These are phyloP conservation scores for Australoheros scitulus DNA, from an alignment of 2,113 vertebrate species.

Conservation along the genomic window DNA sequence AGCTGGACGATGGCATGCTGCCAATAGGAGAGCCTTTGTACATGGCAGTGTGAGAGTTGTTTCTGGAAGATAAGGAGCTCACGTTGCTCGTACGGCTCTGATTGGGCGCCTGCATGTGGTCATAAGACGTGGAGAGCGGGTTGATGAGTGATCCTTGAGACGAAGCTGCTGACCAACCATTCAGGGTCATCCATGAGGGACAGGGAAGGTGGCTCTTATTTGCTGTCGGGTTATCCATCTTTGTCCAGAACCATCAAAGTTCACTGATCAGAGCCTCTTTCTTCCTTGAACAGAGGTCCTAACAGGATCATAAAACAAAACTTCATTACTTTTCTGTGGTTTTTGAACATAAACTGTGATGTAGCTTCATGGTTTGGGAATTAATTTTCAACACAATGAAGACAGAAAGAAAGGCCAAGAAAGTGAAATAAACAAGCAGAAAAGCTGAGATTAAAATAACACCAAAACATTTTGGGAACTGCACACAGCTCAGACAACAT, in stretches of 20 bases:
- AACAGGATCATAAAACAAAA: neutral
- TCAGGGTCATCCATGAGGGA: slow-evolving; percentile 38
- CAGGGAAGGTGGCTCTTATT: slow-evolving; percentile 43
- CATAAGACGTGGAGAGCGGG: slow-evolving; percentile 9
- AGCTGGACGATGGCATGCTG: slow-evolving; percentile 5
- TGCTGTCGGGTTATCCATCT: slow-evolving; percentile 53
- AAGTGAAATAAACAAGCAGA: no score
- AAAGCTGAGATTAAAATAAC: neutral
- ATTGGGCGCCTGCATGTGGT: slow-evolving; percentile 19
- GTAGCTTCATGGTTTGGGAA: no score
- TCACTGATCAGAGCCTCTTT: neutral
- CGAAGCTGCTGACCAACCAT: slow-evolving; percentile 47
- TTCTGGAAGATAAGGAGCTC: slow-evolving; percentile 9
- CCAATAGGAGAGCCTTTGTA: slow-evolving; percentile 30
- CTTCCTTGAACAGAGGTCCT: neutral
- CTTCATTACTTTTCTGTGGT: neutral
- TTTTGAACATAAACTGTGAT: neutral
- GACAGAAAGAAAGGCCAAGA: no score
- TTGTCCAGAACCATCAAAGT: slow-evolving; percentile 6
- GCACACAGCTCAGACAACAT: neutral
- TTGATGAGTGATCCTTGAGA: slow-evolving; percentile 20
- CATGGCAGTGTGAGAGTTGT: slow-evolving; percentile 5
- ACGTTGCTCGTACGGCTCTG: slow-evolving; percentile 32
- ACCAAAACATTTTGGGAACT: neutral
- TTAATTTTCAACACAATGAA: no score